Evolutionary conservation across 1,140 invertebrate genomes (phyloP).

Genomic region (Spodoptera frugiperda): DNA sequence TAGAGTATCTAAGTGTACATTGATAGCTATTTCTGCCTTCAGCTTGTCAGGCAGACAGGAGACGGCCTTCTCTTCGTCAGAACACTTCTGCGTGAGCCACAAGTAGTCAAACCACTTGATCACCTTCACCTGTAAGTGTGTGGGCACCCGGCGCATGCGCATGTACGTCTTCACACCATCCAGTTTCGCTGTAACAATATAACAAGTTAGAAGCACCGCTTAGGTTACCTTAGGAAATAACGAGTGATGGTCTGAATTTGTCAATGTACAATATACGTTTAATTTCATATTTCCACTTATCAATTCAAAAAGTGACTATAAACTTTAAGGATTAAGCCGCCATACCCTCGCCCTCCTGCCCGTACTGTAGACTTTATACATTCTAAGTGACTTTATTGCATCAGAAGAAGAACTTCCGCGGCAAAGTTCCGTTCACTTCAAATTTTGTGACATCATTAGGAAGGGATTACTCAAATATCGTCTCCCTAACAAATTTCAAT

Average conservation of each 20-base stretch:
- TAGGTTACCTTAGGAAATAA: too few relatives aligned
- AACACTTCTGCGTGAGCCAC: conserved; percentile 99
- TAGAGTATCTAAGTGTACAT: conserved; percentile 98
- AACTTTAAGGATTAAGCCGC: too few relatives aligned
- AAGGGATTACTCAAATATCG: conserved; percentile 3
- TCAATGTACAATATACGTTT: neutral
- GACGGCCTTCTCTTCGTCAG: conserved; percentile 98
- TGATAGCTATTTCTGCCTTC: conserved; percentile 99
- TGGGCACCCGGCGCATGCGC: conserved; percentile 97
- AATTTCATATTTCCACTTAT: too few relatives aligned
- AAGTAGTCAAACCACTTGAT: conserved; percentile 99
- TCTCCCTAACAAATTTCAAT: conserved; percentile 13
- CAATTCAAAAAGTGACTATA: too few relatives aligned
- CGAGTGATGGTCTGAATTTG: neutral
- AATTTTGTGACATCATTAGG: conserved; percentile 9
- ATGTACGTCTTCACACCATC: conserved; percentile 99
- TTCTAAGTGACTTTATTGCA: neutral
- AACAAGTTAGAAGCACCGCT: neutral
- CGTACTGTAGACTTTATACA: too few relatives aligned
- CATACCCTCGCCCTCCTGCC: too few relatives aligned
- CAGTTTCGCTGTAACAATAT: conserved; percentile 92
- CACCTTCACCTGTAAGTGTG: conserved; percentile 98
- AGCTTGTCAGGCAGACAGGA: conserved; percentile 98
- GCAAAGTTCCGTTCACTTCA: neutral
- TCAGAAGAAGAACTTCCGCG: neutral